A percentile compares a stretch with the other conserved stretches of the same genome.
These are phyloP conservation scores for Mungos mungo DNA, from an alignment of 2,113 vertebrate genomes.

Conservation along the genomic window DNA sequence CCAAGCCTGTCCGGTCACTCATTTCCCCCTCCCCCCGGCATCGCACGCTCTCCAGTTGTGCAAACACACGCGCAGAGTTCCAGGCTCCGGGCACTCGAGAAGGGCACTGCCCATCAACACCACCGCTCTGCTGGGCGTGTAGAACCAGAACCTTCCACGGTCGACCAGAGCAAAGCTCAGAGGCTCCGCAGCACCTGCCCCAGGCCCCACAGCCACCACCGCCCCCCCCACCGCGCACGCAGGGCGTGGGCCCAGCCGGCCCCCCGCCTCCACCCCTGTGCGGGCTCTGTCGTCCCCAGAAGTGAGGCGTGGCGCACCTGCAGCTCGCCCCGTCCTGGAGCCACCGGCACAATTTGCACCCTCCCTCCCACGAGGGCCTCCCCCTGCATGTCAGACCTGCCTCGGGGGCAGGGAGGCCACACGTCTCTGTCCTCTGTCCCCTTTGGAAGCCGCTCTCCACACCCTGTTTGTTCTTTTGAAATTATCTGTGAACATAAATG, in stretches of 20 bases:
- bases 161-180: background rate
- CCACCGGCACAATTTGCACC: rapidly evolving
- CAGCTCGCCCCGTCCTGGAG: rapidly evolving
- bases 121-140: rapidly evolving
- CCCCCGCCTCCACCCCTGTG: rapidly evolving
- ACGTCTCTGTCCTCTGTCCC: background rate
- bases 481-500: background rate
- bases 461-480: background rate
- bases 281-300: rapidly evolving
- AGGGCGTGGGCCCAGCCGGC: background rate
- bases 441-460: too few species aligned
- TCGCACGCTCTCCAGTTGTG: too few species aligned
- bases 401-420: rapidly evolving
- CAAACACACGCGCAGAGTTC: rapidly evolving
- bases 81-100: rapidly evolving
- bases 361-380: background rate
- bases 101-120: background rate
- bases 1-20: rapidly evolving
- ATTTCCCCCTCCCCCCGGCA: rapidly evolving
- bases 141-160: rapidly evolving
- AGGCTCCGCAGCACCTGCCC: rapidly evolving
- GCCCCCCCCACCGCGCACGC: rapidly evolving
- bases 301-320: rapidly evolving
- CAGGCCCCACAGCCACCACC: too few species aligned
- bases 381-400: background rate